These are phyloP conservation scores for Ranitomeya imitator DNA, from an alignment of 2,113 vertebrate species.

Conservation along the genomic window DNA sequence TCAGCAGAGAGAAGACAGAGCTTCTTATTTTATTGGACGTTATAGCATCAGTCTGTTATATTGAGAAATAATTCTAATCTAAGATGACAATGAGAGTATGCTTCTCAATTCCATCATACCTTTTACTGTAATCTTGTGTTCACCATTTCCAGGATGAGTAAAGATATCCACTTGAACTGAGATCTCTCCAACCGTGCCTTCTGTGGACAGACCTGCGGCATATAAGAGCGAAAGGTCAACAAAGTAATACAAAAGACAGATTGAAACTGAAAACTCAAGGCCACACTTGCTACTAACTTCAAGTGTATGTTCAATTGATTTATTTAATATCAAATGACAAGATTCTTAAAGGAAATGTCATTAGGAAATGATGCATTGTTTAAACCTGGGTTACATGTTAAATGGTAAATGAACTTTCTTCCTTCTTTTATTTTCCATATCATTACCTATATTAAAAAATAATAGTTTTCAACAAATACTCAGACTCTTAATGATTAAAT, in stretches of 20 bases:
- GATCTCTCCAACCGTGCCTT: conserved; percentile 88
- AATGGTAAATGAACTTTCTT: too few species aligned
- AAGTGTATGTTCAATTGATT: not conserved
- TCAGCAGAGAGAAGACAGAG: not conserved
- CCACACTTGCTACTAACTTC: not conserved
- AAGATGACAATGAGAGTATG: not conserved
- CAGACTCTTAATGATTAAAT: too few species aligned
- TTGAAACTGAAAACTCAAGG: not conserved
- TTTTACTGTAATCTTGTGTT: conserved; percentile 96
- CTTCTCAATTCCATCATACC: conserved; percentile 70
- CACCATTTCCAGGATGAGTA: conserved; percentile 89
- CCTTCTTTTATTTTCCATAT: too few species aligned
- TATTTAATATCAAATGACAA: not conserved
- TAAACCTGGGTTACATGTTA: too few species aligned
- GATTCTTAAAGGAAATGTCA: not conserved
- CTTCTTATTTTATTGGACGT: not conserved
- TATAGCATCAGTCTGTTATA: not conserved
- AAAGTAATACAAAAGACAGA: not conserved
- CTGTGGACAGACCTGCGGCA: conserved; percentile 74
- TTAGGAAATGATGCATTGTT: too few species aligned
- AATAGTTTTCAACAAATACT: too few species aligned
- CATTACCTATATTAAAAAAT: too few species aligned
- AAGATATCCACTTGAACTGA: conserved; percentile 91
- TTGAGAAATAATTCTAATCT: not conserved
- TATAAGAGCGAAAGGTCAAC: conserved; percentile 7